Percentiles rank a stretch among this genome's conserved stretches.
Evolutionary conservation across 2,888 invertebrate genomes (phyloP).

Genomic region (Harpalus rubripes): DNA sequence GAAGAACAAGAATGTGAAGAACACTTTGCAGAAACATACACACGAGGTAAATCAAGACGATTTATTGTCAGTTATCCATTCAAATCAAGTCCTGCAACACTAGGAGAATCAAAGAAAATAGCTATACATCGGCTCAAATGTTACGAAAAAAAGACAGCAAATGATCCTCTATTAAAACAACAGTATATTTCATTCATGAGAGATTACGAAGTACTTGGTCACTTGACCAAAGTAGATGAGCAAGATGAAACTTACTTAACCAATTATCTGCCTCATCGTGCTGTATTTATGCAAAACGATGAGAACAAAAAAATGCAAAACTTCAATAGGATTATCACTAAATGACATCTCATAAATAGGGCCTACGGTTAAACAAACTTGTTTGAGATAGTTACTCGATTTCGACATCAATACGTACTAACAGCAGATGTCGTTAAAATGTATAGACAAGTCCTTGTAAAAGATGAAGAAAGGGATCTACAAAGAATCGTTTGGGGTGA

Average conservation of each 20-base stretch:
- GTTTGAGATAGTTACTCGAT: conserved; percentile 70
- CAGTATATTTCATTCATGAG: no score
- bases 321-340: conserved; percentile 69
- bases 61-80: conserved; percentile 66
- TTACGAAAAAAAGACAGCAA: conserved; percentile 67
- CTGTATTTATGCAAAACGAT: conserved; percentile 70
- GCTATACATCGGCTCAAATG: conserved; percentile 67
- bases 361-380: conserved; percentile 71
- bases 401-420: conserved; percentile 70
- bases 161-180: no score
- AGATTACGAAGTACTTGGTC: conserved; percentile 59
- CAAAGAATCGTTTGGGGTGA: conserved; percentile 70
- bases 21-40: conserved; percentile 67
- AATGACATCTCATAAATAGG: conserved; percentile 72
- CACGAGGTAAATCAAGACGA: conserved; percentile 67
- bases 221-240: conserved; percentile 67
- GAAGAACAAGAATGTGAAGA: conserved; percentile 69
- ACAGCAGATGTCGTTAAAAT: conserved; percentile 72
- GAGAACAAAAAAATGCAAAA: conserved; percentile 70
- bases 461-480: conserved; percentile 68
- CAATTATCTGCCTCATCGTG: conserved; percentile 72
- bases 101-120: conserved; percentile 68
- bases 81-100: conserved; percentile 19
- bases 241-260: neutral
- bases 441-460: conserved; percentile 71